A percentile compares a stretch with the other conserved stretches of the same genome.
Conservation (phyloP, 2,888 invertebrate genomes). For the Deilephila elpenor region DNA sequence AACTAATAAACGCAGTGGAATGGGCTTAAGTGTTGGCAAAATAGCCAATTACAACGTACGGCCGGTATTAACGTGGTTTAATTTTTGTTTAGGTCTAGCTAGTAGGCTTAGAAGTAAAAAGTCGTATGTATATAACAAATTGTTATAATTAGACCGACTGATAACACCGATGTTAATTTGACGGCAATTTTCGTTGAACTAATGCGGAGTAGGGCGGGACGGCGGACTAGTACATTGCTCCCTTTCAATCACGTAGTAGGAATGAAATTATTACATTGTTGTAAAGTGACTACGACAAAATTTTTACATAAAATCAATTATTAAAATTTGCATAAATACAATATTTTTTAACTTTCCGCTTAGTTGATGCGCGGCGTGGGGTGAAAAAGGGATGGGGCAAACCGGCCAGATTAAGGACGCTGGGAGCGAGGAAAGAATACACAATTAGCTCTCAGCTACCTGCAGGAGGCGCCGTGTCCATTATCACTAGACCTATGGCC, state of each 20-base stretch:
- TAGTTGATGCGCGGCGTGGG: constrained; percentile 72
- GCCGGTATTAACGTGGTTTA: constrained; percentile 14
- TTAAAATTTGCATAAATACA: constrained; percentile 71
- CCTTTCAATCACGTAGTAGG: not conserved
- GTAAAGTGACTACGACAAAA: too few species aligned
- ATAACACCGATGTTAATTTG: not conserved
- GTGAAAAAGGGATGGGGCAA: constrained; percentile 58
- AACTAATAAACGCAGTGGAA: constrained; percentile 16
- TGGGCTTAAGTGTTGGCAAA: constrained; percentile 24
- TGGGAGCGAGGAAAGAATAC: constrained; percentile 83
- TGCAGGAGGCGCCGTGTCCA: constrained; percentile 80
- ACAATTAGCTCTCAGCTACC: constrained; percentile 83
- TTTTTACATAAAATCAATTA: constrained; percentile 57
- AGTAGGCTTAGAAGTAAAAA: constrained; percentile 30
- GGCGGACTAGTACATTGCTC: too few species aligned
- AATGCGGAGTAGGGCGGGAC: too few species aligned
- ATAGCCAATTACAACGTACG: constrained; percentile 26
- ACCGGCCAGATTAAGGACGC: constrained; percentile 81
- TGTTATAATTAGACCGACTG: not conserved
- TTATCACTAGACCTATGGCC: constrained; percentile 58
- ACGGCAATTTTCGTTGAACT: too few species aligned
- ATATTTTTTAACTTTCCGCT: constrained; percentile 80
- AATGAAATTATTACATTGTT: too few species aligned
- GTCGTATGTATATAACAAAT: constrained; percentile 3
- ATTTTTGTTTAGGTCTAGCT: constrained; percentile 22